Evolutionary conservation across 2,797 vertebrate species (phyloP).

Genomic region (Ceryle rudis): DNA sequence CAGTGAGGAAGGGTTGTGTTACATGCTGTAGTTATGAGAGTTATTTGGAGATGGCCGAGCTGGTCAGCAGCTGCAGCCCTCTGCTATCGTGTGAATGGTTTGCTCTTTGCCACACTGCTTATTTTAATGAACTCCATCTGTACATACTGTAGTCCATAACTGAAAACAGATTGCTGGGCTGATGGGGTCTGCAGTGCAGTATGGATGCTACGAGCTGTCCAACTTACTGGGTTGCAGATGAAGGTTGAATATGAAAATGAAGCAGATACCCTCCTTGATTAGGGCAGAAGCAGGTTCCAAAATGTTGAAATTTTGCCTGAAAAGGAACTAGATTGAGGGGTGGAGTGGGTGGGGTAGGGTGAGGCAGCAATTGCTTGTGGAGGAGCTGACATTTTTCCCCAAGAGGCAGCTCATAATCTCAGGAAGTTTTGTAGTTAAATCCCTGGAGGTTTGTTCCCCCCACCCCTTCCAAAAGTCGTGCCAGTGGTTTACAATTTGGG

Average conservation of each 20-base stretch:
- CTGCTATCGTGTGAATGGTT: neutral
- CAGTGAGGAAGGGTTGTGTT: neutral
- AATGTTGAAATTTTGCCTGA: neutral
- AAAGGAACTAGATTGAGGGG: neutral
- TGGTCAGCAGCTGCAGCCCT: constrained; percentile 51
- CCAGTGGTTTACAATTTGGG: neutral
- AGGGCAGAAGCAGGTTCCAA: neutral
- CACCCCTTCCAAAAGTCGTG: neutral
- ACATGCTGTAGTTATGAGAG: neutral
- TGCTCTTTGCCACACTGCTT: constrained; percentile 29
- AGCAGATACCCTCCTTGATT: neutral
- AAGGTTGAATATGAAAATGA: neutral
- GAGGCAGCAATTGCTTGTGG: neutral
- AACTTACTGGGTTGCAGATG: neutral
- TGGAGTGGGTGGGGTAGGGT: too few species aligned
- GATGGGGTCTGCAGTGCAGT: neutral
- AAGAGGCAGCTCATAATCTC: neutral
- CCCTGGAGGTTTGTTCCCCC: neutral
- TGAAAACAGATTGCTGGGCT: neutral
- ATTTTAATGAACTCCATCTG: constrained; percentile 43
- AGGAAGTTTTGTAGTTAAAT: neutral
- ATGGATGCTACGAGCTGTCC: neutral
- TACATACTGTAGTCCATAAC: neutral
- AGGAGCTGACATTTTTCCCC: neutral
- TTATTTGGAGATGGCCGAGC: neutral